Conservation (phyloP, 2,888 invertebrate genomes). For the Lamellibrachia columna region DNA sequence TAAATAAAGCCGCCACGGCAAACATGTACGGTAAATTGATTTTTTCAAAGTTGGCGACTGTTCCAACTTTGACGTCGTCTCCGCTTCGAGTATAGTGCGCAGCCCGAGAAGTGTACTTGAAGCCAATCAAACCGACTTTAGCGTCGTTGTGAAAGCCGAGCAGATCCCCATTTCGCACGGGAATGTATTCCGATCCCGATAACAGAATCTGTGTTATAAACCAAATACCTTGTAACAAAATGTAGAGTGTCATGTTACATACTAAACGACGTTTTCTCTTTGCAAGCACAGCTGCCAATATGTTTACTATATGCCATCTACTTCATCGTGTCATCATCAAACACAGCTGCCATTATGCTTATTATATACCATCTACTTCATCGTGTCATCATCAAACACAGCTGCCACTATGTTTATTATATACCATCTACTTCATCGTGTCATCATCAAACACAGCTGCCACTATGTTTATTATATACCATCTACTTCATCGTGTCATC, state of each 20-base stretch:
- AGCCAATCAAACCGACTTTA: not conserved
- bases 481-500: too few relatives aligned
- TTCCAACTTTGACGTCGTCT: not conserved
- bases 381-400: too few relatives aligned
- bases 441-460: too few relatives aligned
- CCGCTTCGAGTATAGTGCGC: not conserved
- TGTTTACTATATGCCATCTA: not conserved
- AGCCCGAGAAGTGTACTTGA: too few relatives aligned
- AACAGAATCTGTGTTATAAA: not conserved
- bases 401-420: too few relatives aligned
- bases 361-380: too few relatives aligned
- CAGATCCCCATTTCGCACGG: not conserved
- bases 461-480: too few relatives aligned
- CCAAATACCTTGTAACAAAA: not conserved
- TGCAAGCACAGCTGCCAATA: too few relatives aligned
- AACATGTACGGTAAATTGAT: not conserved
- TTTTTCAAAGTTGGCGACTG: not conserved
- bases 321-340: not conserved
- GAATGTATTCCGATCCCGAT: not conserved
- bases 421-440: too few relatives aligned
- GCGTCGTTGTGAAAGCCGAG: not conserved
- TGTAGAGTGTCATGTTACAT: not conserved
- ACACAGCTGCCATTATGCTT: too few relatives aligned
- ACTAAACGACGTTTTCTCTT: not conserved
- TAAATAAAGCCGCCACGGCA: not conserved